A percentile compares a stretch with the other conserved stretches of the same genome.
Evolutionary conservation across 2,888 invertebrate species (phyloP).

Genomic region (Coleophora deauratella): DNA sequence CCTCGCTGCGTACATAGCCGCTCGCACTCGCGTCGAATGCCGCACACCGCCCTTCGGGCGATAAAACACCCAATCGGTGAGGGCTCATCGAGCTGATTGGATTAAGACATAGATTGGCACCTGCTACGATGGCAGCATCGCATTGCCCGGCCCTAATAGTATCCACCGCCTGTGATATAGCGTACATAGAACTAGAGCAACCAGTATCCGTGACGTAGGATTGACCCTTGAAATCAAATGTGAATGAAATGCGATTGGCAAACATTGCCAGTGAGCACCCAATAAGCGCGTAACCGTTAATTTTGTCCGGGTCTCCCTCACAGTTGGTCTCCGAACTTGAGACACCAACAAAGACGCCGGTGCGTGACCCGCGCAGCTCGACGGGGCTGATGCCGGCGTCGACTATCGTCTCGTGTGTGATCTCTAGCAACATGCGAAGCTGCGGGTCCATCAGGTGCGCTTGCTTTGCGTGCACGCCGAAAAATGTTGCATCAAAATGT

Average conservation of each 20-base stretch:
- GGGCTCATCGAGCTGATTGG: constrained; percentile 95
- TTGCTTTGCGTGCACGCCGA: constrained; percentile 93
- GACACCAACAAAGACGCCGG: constrained; percentile 97
- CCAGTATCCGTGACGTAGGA: constrained; percentile 98
- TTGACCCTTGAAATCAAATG: constrained; percentile 96
- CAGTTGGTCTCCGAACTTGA: constrained; percentile 90
- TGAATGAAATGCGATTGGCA: constrained; percentile 95
- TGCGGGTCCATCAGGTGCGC: constrained; percentile 95
- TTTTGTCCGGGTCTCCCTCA: constrained; percentile 89
- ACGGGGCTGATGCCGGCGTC: constrained; percentile 91
- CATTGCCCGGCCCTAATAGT: constrained; percentile 93
- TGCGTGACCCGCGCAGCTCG: constrained; percentile 88
- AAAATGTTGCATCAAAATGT: constrained; percentile 91
- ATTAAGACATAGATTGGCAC: constrained; percentile 90
- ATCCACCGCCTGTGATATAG: constrained; percentile 87
- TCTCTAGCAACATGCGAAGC: constrained; percentile 89
- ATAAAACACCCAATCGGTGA: constrained; percentile 94
- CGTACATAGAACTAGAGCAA: constrained; percentile 95
- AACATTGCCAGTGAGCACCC: constrained; percentile 98
- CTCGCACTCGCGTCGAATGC: constrained; percentile 94
- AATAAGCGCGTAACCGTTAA: constrained; percentile 92
- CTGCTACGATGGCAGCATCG: constrained; percentile 97
- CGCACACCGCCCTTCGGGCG: constrained; percentile 92
- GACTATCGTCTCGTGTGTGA: constrained; percentile 93
- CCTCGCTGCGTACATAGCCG: constrained; percentile 95